Conservation (phyloP, 2,797 vertebrate species). For the Phataginus tricuspis region DNA sequence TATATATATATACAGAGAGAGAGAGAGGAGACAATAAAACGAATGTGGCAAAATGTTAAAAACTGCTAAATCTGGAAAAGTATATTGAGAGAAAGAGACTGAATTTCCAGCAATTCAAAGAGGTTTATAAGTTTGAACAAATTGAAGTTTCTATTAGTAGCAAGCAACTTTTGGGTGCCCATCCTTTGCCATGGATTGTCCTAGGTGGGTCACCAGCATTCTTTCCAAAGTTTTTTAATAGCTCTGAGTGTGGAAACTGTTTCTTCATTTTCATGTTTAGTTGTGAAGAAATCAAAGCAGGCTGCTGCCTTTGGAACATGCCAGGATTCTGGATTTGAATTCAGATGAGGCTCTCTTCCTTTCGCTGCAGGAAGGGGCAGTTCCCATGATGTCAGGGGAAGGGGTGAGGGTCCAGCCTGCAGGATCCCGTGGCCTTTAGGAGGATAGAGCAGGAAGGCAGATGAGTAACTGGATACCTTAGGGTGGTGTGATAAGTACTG, state of each 20-base stretch:
- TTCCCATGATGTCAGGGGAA: neutral
- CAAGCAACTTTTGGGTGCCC: neutral
- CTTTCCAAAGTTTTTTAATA: neutral
- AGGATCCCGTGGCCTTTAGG: rapidly evolving
- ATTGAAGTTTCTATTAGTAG: neutral
- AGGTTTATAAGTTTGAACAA: neutral
- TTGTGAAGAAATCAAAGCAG: neutral
- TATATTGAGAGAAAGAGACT: neutral
- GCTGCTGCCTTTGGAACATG: neutral
- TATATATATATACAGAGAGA: neutral
- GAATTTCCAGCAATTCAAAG: neutral
- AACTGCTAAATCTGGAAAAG: neutral
- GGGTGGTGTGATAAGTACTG: no score
- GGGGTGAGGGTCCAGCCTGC: rapidly evolving
- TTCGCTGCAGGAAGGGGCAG: rapidly evolving
- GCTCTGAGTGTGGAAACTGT: neutral
- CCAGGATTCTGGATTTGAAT: neutral
- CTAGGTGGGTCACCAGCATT: neutral
- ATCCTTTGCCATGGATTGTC: neutral
- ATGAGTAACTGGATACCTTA: neutral
- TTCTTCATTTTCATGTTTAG: neutral
- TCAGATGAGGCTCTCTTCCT: rapidly evolving
- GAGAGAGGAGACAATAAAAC: neutral
- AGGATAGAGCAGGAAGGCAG: neutral
- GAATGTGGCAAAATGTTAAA: neutral